Base-by-base conservation (phyloP, 1,140 invertebrate genomes). In the Brachionus plicatilis region DNA sequence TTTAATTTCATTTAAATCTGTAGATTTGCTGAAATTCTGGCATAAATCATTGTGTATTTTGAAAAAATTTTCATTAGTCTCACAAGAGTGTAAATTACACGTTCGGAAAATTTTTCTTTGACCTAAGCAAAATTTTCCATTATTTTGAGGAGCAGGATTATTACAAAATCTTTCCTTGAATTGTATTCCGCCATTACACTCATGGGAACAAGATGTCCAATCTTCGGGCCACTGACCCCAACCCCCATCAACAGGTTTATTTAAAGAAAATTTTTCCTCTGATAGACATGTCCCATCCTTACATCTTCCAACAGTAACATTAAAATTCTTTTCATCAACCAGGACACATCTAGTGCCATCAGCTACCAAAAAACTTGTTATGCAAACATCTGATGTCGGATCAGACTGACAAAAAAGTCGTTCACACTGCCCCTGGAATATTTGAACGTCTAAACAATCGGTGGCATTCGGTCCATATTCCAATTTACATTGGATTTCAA, bases 121-220 rank as follows among this genome's bases (percentile, higher is more conserved):
- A 0, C 95, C 95, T 0, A 93, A 89, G 87, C 95, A 97, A 87
- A 94, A 97, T 85, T 88, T 89, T n/a, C 92, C 92, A 45, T 91
- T 90, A 87, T 92, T 89, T 68, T 85, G 84, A 76, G 92, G 92
- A 80, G 90, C 92, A 17, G 83, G 83, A 41, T 43, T 76, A 47
- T 43, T 53, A 66, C 83, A 84, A 45, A 43, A 45, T 9, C 83
- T 37, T 17, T 76, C 29, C 29, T 20, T 20, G 8, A 27, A 66
- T 41, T 78, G 83, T 29, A 84, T 72, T 56, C 68, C 83, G 29
- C 83, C 68, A 27, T 66, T 53, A 56, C 83, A 84, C 17, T 45
- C 8, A 27, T 68, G 68, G 5, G 65, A 43, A 60, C 83, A 84
- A 56, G 43, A 7, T 24, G 45, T 37, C 70, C 72, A 84, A 41